A percentile compares a stretch with the other conserved stretches of the same genome.
phyloP scores from a whole-genome alignment of 2,888 invertebrate species.

The Xylota segnis region DNA sequence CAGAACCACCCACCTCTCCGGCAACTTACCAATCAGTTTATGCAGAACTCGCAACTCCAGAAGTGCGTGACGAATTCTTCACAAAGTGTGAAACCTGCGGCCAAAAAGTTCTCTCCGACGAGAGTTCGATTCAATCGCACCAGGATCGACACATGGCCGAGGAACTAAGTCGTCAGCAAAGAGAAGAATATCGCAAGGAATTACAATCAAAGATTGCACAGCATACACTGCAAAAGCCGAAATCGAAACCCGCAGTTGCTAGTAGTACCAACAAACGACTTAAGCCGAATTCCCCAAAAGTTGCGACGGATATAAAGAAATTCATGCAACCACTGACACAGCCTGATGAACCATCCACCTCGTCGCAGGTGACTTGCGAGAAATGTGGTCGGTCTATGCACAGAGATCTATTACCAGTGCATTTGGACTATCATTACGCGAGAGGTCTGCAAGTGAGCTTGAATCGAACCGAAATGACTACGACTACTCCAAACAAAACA shows the following conservation, averaged over 20 bases:
- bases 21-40: conserved; percentile 79
- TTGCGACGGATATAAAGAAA: conserved; percentile 51
- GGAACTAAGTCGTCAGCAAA: conserved; percentile 87
- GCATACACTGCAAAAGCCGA: conserved; percentile 68
- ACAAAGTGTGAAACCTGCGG: conserved; percentile 88
- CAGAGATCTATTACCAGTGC: conserved; percentile 55
- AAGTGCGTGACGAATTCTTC: conserved; percentile 78
- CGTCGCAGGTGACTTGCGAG: conserved; percentile 49
- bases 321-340: conserved; percentile 66
- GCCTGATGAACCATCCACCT: conserved; percentile 44
- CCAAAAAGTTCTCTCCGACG: conserved; percentile 86
- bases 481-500: conserved; percentile 30
- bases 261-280: conserved; percentile 80
- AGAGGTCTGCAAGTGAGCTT: conserved; percentile 56
- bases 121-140: conserved; percentile 87
- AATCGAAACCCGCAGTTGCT: conserved; percentile 55
- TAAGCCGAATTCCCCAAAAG: conserved; percentile 70
- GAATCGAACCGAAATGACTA: conserved; percentile 54
- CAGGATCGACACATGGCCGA: conserved; percentile 90
- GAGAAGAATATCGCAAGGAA: conserved; percentile 81
- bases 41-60: conserved; percentile 81
- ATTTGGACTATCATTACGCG: conserved; percentile 67
- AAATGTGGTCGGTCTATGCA: conserved; percentile 58
- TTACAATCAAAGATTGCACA: conserved; percentile 78
- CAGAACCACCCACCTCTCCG: background rate